Percentiles rank a stretch among this genome's conserved stretches.
phyloP scores from a whole-genome alignment of 2,888 invertebrate genomes.

The Drosophila heteroneura region DNA sequence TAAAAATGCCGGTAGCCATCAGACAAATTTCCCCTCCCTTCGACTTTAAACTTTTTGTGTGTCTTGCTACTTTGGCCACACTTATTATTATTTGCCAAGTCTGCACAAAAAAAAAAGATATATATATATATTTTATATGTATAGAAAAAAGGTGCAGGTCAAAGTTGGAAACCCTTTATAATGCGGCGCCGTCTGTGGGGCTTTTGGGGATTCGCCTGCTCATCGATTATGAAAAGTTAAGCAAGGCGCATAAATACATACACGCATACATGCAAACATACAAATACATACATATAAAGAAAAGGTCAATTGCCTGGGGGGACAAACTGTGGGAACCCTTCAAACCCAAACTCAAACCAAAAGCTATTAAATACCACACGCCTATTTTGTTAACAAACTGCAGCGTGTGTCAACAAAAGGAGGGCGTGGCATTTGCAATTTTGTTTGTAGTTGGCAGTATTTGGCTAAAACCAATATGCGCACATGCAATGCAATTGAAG shows the following conservation, averaged over 20 bases:
- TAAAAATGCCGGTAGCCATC: constrained; percentile 50
- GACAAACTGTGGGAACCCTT: background rate
- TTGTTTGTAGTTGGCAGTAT: constrained; percentile 7
- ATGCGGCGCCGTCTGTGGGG: constrained; percentile 51
- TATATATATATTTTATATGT: background rate
- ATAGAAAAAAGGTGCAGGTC: constrained; percentile 60
- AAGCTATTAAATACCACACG: background rate
- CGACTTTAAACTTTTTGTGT: constrained; percentile 45
- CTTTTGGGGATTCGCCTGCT: constrained; percentile 60
- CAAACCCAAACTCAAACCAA: background rate
- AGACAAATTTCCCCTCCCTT: constrained; percentile 33
- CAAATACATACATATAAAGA: constrained; percentile 4
- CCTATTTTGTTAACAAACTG: background rate
- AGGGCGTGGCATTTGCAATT: constrained; percentile 13
- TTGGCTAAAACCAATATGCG: constrained; percentile 14
- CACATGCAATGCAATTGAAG: constrained; percentile 47
- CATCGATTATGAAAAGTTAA: constrained; percentile 78
- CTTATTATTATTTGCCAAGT: constrained; percentile 67
- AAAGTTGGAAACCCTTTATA: constrained; percentile 72
- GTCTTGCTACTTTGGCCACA: constrained; percentile 54
- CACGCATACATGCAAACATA: constrained; percentile 3
- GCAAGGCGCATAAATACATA: constrained; percentile 29
- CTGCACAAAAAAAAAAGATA: constrained; percentile 37
- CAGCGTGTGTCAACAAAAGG: background rate
- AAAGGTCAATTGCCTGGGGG: constrained; percentile 63